These are phyloP conservation scores for Sorex maritimensis DNA, from an alignment of 2,797 vertebrate species.

Conservation along the genomic window DNA sequence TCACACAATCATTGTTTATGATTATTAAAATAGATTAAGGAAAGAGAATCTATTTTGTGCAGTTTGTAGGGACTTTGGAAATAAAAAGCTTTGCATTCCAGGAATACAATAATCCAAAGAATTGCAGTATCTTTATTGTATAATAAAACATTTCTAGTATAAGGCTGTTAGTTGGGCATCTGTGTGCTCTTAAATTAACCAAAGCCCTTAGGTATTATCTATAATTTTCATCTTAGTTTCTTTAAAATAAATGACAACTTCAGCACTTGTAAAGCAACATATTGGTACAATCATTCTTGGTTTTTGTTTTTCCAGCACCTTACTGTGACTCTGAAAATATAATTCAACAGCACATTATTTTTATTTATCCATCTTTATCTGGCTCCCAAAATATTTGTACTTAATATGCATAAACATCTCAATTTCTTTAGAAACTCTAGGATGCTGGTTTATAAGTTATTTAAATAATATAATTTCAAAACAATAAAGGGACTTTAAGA, in stretches of 20 bases:
- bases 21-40: conserved; percentile 95
- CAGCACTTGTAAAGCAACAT: neutral
- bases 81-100: conserved; percentile 94
- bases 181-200: neutral
- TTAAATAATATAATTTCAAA: conserved; percentile 49
- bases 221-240: conserved; percentile 13
- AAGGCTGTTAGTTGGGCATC: neutral
- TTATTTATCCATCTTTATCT: conserved; percentile 1
- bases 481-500: conserved; percentile 30
- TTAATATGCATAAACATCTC: neutral
- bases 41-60: conserved; percentile 95
- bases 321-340: neutral
- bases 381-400: neutral
- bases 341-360: conserved; percentile 15
- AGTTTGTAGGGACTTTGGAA: conserved; percentile 94
- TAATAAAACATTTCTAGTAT: neutral
- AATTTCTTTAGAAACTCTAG: conserved; percentile 19
- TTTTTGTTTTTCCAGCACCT: conserved; percentile 15
- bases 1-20: conserved; percentile 93
- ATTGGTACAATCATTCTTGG: neutral
- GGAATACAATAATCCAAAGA: conserved; percentile 94
- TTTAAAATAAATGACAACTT: conserved; percentile 40
- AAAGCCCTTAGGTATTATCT: neutral
- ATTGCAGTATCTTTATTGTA: conserved; percentile 82
- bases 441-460: conserved; percentile 27